Conservation (phyloP, 64 coral and sea anemone species). For the Stichodactyla mertensii region DNA sequence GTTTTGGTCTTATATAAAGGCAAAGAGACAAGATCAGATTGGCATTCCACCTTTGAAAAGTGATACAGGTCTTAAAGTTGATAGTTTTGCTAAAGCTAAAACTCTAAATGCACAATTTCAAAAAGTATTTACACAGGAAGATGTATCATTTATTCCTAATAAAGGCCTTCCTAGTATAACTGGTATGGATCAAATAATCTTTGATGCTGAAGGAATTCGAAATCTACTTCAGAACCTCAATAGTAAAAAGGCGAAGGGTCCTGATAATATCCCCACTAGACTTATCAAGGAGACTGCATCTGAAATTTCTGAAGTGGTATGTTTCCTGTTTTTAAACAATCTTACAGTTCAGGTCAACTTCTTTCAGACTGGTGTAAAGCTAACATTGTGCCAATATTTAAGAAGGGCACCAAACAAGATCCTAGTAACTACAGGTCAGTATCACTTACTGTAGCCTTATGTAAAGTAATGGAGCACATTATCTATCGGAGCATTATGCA, state of each 20-base stretch:
- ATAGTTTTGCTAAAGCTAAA: slow-evolving; percentile 46
- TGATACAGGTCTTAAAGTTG: slow-evolving; percentile 31
- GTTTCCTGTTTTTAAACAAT: slow-evolving; percentile 54
- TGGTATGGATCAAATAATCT: slow-evolving; percentile 40
- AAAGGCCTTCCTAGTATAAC: not conserved
- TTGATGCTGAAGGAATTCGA: slow-evolving; percentile 42
- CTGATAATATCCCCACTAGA: slow-evolving; percentile 42
- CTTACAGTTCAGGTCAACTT: slow-evolving; percentile 47
- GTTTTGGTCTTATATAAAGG: slow-evolving; percentile 70
- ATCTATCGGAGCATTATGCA: slow-evolving; percentile 56
- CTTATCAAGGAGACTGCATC: slow-evolving; percentile 42
- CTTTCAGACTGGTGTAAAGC: slow-evolving; percentile 44
- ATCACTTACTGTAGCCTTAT: slow-evolving; percentile 21
- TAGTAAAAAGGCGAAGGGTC: slow-evolving; percentile 48
- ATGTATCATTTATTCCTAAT: slow-evolving; percentile 24
- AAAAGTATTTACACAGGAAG: slow-evolving; percentile 56
- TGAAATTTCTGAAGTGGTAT: slow-evolving; percentile 54
- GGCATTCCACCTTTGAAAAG: slow-evolving; percentile 38
- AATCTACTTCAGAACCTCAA: slow-evolving; percentile 46
- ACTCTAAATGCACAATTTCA: slow-evolving; percentile 48
- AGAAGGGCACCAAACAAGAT: slow-evolving; percentile 46
- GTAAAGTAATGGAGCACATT: slow-evolving; percentile 54
- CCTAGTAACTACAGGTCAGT: slow-evolving; percentile 40
- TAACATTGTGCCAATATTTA: slow-evolving; percentile 40
- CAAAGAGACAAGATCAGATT: slow-evolving; percentile 51